Percentiles rank a stretch among this genome's conserved stretches.
Conservation (phyloP, 2,113 vertebrate genomes). For the Oryctolagus cuniculus region DNA sequence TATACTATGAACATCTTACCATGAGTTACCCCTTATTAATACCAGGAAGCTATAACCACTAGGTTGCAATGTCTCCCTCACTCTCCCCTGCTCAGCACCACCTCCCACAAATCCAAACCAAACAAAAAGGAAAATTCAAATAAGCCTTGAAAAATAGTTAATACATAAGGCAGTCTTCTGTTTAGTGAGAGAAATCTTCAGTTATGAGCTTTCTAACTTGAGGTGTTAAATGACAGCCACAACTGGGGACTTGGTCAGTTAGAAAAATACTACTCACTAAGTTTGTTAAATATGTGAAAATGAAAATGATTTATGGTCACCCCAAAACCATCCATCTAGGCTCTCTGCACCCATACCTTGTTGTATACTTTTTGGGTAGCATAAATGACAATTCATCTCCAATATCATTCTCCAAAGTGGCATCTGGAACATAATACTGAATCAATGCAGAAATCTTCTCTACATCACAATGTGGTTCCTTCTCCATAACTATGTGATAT, state of each 20-base stretch:
- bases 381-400: slow-evolving; percentile 95
- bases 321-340: neutral
- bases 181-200: slow-evolving; percentile 13
- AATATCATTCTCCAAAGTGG: slow-evolving; percentile 92
- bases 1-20: neutral
- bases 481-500: slow-evolving; percentile 98
- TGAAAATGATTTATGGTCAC: slow-evolving; percentile 47
- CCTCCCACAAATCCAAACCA: neutral
- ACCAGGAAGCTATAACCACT: neutral
- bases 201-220: neutral
- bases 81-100: too few species aligned
- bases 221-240: neutral
- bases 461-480: slow-evolving; percentile 92
- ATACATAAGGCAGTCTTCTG: neutral
- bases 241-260: neutral
- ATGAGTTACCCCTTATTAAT: slow-evolving; percentile 5
- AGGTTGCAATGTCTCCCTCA: neutral
- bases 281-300: neutral
- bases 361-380: slow-evolving; percentile 94
- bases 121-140: slow-evolving; percentile 9
- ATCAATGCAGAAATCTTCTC: slow-evolving; percentile 93
- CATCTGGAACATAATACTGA: slow-evolving; percentile 93
- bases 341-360: slow-evolving; percentile 86
- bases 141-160: neutral
- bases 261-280: slow-evolving; percentile 8